Percentiles rank a stretch among this genome's conserved stretches.
Conservation (phyloP, 1,140 invertebrate genomes). For the Dendrolimus punctatus region DNA sequence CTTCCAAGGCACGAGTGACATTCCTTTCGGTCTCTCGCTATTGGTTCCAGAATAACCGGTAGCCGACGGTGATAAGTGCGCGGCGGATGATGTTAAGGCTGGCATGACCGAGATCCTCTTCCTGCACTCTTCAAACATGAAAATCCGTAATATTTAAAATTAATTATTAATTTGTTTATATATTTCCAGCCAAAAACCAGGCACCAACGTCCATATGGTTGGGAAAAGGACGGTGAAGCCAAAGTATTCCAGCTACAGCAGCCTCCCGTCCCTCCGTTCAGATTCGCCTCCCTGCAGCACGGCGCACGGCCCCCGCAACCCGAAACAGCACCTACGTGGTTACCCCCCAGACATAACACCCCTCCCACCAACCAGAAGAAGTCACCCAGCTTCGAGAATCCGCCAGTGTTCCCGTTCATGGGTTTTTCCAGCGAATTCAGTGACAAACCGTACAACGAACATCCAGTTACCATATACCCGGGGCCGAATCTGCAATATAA, state of each 20-base stretch:
- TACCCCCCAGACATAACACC: constrained; percentile 50
- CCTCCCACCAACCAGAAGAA: constrained; percentile 36
- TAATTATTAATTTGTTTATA: constrained; percentile 6
- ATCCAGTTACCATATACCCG: constrained; percentile 76
- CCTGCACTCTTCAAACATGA: too few species aligned
- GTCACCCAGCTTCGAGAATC: constrained; percentile 61
- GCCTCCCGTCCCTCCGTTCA: constrained; percentile 72
- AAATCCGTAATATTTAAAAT: background rate
- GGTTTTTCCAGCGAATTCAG: constrained; percentile 67
- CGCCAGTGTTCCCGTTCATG: constrained; percentile 61
- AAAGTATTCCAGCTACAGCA: constrained; percentile 71
- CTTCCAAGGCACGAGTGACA: too few species aligned
- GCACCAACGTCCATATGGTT: constrained; percentile 81
- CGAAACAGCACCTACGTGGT: constrained; percentile 51
- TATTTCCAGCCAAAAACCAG: constrained; percentile 79
- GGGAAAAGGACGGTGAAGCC: constrained; percentile 74
- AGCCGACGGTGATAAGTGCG: too few species aligned
- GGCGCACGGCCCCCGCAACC: constrained; percentile 55
- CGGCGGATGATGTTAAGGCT: too few species aligned
- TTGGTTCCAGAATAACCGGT: too few species aligned
- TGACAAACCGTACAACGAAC: constrained; percentile 74
- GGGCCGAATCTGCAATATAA: constrained; percentile 64
- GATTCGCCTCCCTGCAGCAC: constrained; percentile 79
- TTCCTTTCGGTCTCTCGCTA: too few species aligned
- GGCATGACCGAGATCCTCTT: too few species aligned